These are phyloP conservation scores for Phoenicopterus ruber DNA, from an alignment of 2,113 vertebrate species.

Conservation along the genomic window DNA sequence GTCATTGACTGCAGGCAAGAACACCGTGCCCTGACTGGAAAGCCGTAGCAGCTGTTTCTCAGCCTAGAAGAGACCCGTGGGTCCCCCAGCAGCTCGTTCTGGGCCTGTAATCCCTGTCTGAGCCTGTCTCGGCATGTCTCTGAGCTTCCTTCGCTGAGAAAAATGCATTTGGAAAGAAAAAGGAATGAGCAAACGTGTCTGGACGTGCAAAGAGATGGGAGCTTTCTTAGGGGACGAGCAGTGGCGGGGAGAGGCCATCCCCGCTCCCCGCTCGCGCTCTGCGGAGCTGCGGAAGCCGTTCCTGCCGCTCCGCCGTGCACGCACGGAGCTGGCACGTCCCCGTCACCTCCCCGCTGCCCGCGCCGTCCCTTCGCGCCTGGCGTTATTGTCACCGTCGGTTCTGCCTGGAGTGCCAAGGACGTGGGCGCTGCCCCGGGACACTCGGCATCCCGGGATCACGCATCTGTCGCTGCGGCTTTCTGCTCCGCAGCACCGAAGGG, in stretches of 20 bases:
- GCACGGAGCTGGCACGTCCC: background rate
- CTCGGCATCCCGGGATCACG: too few relatives aligned
- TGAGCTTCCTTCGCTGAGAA: background rate
- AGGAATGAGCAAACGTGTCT: background rate
- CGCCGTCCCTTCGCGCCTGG: background rate
- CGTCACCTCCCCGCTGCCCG: background rate
- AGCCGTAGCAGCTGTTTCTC: background rate
- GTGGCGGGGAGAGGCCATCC: background rate
- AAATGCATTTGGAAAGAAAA: background rate
- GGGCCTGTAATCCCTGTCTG: background rate
- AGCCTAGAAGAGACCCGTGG: background rate
- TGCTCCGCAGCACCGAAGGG: background rate
- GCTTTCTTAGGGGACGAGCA: background rate
- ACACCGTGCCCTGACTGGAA: fast-evolving
- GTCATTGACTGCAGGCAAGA: background rate
- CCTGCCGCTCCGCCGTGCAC: fast-evolving
- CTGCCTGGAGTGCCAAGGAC: background rate
- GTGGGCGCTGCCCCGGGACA: background rate
- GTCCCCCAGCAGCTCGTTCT: background rate
- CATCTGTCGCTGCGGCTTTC: background rate
- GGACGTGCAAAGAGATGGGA: background rate
- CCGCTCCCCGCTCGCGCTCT: background rate
- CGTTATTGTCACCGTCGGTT: fast-evolving
- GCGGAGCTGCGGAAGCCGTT: background rate
- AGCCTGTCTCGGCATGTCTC: background rate